Base-by-base conservation (phyloP, 2,888 invertebrate species). In the Diarsia brunnea region DNA sequence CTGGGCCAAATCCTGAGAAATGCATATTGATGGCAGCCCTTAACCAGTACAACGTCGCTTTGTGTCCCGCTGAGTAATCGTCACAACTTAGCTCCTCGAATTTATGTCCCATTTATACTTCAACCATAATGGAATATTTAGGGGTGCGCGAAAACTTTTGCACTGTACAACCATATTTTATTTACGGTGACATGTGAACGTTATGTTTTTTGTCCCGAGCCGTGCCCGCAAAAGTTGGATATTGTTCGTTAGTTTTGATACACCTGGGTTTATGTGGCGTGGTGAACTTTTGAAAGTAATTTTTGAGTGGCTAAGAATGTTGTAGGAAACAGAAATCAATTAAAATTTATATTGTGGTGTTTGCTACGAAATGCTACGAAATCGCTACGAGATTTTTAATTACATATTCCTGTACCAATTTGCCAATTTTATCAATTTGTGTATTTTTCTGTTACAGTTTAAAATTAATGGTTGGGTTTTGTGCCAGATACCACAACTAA, bases 111-210 rank as follows among this genome's bases (percentile, higher is more conserved):
- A 89, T 90, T 92, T 91, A 90, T 90, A 90, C 91, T 91, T 90
- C 88, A 86, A 86, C 91, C 91, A 93, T 94, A 94, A 94, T 94
- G 93, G 93, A 92, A 93, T 94, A 93, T 94, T 94, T 93, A 92
- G 93, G 92, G 90, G 90, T 90, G 90, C 88, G 91, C 91, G 90
- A 91, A 93, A 94, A 93, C 90, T 94, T 94, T 93, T 90, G 88
- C 91, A 89, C 87, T 85, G 88, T 85, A 88, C 85, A 84, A 79
- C 81, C 85, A 92, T 93, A 93, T 91, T 92, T 94, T 92, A 93
- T 93, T 92, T 92, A 87, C 82, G 49, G 86, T 91, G 93, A 94
- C 94, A 91, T 90, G 89, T 92, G 92, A 93, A 92, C 93, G 85
- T 82, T 84, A 70, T 81, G 77, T 86, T 89, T 89, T 89, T 89